Conservation (phyloP, 2,888 invertebrate genomes). For the Hymenopus coronatus region DNA sequence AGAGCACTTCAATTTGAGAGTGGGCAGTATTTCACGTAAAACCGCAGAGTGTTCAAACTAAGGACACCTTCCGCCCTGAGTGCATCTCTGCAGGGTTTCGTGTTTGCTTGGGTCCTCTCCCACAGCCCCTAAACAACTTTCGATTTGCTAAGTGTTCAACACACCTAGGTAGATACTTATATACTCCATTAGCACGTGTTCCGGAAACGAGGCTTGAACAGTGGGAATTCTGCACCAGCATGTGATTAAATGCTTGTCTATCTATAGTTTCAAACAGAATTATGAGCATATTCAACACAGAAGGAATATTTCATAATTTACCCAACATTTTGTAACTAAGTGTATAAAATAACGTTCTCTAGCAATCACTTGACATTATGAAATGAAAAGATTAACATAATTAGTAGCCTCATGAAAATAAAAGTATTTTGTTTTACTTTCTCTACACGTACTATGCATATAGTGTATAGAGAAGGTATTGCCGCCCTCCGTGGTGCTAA, state of each 20-base stretch:
- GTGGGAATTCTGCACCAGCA: neutral
- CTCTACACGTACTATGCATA: too few species aligned
- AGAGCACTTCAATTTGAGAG: neutral
- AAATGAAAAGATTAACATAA: too few species aligned
- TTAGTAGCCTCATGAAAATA: too few species aligned
- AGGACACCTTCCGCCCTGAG: neutral
- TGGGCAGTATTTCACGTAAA: neutral
- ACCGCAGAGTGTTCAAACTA: neutral
- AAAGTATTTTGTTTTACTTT: too few species aligned
- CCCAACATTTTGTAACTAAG: too few species aligned
- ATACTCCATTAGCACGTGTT: neutral
- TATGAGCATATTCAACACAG: too few species aligned
- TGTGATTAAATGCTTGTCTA: neutral
- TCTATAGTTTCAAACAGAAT: neutral
- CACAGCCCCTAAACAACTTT: neutral
- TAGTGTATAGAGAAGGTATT: too few species aligned
- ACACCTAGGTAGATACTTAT: neutral
- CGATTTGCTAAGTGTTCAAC: neutral
- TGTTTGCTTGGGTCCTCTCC: neutral
- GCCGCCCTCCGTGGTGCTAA: too few species aligned
- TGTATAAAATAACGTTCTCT: too few species aligned
- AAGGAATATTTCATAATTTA: neutral
- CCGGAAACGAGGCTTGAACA: neutral
- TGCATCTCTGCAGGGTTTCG: neutral
- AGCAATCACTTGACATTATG: too few species aligned